Evolutionary conservation across 2,113 vertebrate genomes (phyloP).

Genomic region (Zosterops borbonicus): DNA sequence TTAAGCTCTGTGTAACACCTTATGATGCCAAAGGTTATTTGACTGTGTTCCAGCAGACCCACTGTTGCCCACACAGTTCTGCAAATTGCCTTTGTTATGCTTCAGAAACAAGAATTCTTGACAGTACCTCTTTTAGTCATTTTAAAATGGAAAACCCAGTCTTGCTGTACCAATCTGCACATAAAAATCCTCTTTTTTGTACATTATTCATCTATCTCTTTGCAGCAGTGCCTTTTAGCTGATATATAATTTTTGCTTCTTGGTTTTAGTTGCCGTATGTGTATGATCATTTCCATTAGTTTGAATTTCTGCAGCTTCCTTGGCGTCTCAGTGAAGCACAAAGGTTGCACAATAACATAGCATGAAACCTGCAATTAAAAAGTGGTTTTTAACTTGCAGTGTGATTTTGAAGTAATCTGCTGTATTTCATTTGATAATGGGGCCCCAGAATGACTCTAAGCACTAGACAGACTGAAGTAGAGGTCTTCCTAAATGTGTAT

Average conservation of each 20-base stretch:
- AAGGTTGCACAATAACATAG: background rate
- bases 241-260: background rate
- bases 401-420: background rate
- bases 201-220: background rate
- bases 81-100: background rate
- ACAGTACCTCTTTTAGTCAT: background rate
- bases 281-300: background rate
- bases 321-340: background rate
- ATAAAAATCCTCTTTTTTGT: background rate
- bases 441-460: background rate
- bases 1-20: background rate
- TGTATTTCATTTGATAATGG: background rate
- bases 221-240: background rate
- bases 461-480: background rate
- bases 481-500: background rate
- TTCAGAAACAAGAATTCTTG: background rate
- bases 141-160: background rate
- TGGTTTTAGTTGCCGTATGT: background rate
- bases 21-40: background rate
- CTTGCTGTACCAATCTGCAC: background rate
- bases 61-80: background rate
- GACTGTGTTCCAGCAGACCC: background rate
- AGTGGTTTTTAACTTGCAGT: background rate
- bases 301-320: background rate
- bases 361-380: background rate